Percentiles rank a stretch among this genome's conserved stretches.
Conservation (phyloP, 2,888 invertebrate species). For the Hypercompe scribonia region DNA sequence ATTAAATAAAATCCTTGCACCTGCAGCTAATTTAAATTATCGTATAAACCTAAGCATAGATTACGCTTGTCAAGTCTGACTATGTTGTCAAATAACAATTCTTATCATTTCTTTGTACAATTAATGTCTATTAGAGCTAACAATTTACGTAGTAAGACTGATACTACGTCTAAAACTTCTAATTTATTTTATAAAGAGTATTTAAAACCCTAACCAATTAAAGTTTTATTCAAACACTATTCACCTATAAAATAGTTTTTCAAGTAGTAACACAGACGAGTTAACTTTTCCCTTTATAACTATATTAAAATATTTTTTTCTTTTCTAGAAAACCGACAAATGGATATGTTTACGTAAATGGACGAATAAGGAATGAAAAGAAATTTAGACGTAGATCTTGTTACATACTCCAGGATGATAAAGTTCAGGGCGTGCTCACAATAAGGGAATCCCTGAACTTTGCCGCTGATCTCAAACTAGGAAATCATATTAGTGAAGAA, state of each 20-base stretch:
- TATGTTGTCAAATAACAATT: not conserved
- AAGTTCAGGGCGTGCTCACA: constrained; percentile 93
- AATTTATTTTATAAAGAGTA: not conserved
- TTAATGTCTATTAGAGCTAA: not conserved
- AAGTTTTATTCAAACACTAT: not conserved
- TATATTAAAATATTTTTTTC: constrained; percentile 7
- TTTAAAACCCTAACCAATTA: not conserved
- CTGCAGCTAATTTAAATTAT: constrained; percentile 17
- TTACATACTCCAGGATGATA: constrained; percentile 96
- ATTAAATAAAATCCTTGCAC: constrained; percentile 16
- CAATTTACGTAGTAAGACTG: not conserved
- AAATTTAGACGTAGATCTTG: constrained; percentile 91
- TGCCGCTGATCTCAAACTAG: constrained; percentile 95
- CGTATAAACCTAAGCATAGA: constrained; percentile 7
- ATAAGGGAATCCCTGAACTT: constrained; percentile 94
- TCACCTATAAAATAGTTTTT: not conserved
- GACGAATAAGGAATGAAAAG: constrained; percentile 88
- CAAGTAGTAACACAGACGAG: not conserved
- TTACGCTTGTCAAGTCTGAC: not conserved
- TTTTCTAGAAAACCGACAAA: constrained; percentile 74
- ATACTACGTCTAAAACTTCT: not conserved
- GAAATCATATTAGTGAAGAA: constrained; percentile 85
- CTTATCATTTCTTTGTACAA: not conserved
- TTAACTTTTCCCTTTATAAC: not conserved
- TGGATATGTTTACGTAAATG: constrained; percentile 92